Evolutionary conservation across 2,888 invertebrate species (phyloP), one percentile per base, ranked within the genome.

Genomic region (Himalopsyche japonica): DNA sequence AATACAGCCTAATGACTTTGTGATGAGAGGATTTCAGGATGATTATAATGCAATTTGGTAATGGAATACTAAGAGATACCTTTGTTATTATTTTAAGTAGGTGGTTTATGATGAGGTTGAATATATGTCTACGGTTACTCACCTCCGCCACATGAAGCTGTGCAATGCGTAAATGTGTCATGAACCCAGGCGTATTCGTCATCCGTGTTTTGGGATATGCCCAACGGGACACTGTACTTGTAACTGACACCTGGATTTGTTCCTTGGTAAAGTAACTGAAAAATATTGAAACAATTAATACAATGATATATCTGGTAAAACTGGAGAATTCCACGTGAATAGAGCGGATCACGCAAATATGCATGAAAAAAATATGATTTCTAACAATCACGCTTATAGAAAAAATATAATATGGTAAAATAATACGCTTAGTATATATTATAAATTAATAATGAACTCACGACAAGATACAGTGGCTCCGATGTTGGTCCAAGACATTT

Each of bases 101-200:
- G n/a, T n/a, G n/a, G n/a, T n/a, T n/a, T n/a, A n/a, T n/a, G n/a
- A n/a, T n/a, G 15, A 43, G 2, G 43, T 43, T 12, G 12, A 43
- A 43, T n/a, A 15, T 43, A 15, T 43, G 43, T 15, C 15, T 43
- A 15, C 15, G 76, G 32, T 27, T 47, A 82, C 78, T 32, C 32
- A 95, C 98, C 99, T 92, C 97, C 97, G 20, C 98, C 99, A 89
- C 99, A 99, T 10, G 95, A 93, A n/a, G 94, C 94, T 88, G 95
- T 96, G 91, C 99, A 99, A 0, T 94, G 93, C 0, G 95, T 94
- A 90, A 96, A 98, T 86, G 95, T 93, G 76, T 94, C 95, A 87
- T 94, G 89, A 1, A 90, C 91, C 98, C 99, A 99, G 77, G 95
- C 94, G 91, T 98, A 98, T 70, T 94, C 94, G 88, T 96, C 95